A percentile compares a stretch with the other conserved stretches of the same genome.
Evolutionary conservation across 2,888 invertebrate species (phyloP).

Genomic region (Panzeria rudis): DNA sequence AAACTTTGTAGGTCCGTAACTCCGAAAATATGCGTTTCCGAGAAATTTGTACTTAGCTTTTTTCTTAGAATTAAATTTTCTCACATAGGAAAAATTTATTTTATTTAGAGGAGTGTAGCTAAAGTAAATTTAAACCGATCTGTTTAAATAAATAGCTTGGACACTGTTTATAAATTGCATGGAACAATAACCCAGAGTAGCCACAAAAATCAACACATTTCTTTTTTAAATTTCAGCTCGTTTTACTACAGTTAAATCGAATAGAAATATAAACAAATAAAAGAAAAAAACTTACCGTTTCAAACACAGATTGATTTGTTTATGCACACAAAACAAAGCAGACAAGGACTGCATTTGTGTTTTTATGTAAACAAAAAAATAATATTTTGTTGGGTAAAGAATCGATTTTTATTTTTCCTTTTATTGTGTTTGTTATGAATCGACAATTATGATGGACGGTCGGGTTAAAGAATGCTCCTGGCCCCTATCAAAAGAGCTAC

Average conservation of each 20-base stretch:
- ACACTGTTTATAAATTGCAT: too few relatives aligned
- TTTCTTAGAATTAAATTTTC: too few relatives aligned
- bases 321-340: constrained; percentile 18
- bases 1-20: too few relatives aligned
- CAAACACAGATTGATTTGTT: constrained; percentile 29
- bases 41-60: too few relatives aligned
- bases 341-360: constrained; percentile 33
- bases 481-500: constrained; percentile 36
- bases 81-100: too few relatives aligned
- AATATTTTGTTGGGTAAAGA: not conserved
- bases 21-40: too few relatives aligned
- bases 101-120: too few relatives aligned
- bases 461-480: constrained; percentile 4
- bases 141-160: too few relatives aligned
- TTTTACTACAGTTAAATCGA: not conserved
- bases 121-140: too few relatives aligned
- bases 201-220: too few relatives aligned
- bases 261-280: not conserved
- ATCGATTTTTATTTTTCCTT: constrained; percentile 35
- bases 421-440: constrained; percentile 23
- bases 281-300: constrained; percentile 50
- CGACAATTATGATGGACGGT: constrained; percentile 23
- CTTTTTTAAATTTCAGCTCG: too few relatives aligned
- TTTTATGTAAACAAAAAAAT: constrained; percentile 53
- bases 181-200: too few relatives aligned